Base-by-base conservation (phyloP, 2,113 vertebrate species). In the Cottus gobio region DNA sequence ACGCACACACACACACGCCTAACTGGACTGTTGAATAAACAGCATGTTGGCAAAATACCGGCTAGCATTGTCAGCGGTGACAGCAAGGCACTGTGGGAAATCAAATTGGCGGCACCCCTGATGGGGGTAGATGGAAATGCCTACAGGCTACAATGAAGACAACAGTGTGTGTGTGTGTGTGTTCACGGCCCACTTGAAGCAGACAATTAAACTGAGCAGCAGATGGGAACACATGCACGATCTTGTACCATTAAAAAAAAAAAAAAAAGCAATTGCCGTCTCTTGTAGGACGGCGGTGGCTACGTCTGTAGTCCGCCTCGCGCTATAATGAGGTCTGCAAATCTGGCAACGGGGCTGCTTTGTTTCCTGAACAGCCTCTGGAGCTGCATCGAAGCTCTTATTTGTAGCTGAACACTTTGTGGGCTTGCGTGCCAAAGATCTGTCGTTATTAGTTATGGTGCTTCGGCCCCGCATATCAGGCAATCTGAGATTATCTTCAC, bases 131-230 rank as follows among this genome's bases (percentile, higher is more conserved):
- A 83, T 79, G 70, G 81, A 63, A 79, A 85, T 79, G 72, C 77
- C 78, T 48, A 36, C 69, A 83, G 83, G 74, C 76, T 64, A 58
- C 48, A 15, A n/a, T 39, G 72, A 84, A 75, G 56, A 79, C 57
- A 28, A 31, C 4, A 1, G 44, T 13, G 44, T 68, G 58, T 44
- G 37, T 58, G 22, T 50, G 46, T 39, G 54, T 28, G 31, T 28
- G 61, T 50, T 80, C 64, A 56, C 61, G 26, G 73, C 75, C 82
- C 84, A 69, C 80, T 62, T 7, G 50, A 84, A 30, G 68, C 62
- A 80, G 66, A 86, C 75, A 84, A 87, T 91, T 89, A 84, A 82
- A 90, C 62, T 39, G 46, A 80, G 72, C 82, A 75, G 77, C 83
- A 44, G 81, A 82, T 36, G 82, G 71, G 44, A 88, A 84, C 68